Evolutionary conservation across 37 sponge, comb jelly and placozoan species (phyloP).

Genomic region (Aplysina aerophoba): DNA sequence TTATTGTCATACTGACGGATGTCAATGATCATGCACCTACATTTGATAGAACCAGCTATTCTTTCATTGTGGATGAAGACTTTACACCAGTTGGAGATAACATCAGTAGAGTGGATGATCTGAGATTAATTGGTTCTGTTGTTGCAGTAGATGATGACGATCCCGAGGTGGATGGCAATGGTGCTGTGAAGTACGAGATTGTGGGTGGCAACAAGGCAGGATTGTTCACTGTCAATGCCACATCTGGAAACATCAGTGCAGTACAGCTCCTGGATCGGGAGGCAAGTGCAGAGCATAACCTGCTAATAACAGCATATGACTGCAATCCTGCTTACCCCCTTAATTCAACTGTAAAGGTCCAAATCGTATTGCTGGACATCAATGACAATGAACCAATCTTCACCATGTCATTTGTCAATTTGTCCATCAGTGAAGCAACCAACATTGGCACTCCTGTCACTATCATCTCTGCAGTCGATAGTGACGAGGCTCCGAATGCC

Average conservation of each 20-base stretch:
- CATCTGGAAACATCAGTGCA: background rate
- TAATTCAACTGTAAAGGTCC: constrained; percentile 6
- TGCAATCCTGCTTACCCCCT: background rate
- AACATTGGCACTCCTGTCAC: constrained; percentile 30
- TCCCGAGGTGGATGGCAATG: background rate
- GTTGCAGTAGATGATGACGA: background rate
- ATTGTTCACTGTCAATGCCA: background rate
- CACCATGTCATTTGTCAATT: background rate
- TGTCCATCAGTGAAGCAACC: constrained; percentile 11
- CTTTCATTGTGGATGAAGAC: constrained; percentile 27
- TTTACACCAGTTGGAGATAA: constrained; percentile 40
- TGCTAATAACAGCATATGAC: background rate
- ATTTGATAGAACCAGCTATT: background rate
- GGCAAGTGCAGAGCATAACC: background rate
- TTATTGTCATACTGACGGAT: background rate
- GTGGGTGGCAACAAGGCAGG: background rate
- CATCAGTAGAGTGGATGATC: background rate
- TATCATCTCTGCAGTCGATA: constrained; percentile 50
- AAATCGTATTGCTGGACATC: constrained; percentile 19
- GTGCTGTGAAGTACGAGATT: constrained; percentile 16
- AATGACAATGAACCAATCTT: constrained; percentile 43
- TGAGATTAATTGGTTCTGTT: background rate
- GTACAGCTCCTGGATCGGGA: background rate
- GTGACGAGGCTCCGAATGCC: constrained; percentile 39
- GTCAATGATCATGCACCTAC: background rate